These are phyloP conservation scores for Drosophila diplacantha DNA, from an alignment of 2,888 invertebrate genomes.

Conservation along the genomic window DNA sequence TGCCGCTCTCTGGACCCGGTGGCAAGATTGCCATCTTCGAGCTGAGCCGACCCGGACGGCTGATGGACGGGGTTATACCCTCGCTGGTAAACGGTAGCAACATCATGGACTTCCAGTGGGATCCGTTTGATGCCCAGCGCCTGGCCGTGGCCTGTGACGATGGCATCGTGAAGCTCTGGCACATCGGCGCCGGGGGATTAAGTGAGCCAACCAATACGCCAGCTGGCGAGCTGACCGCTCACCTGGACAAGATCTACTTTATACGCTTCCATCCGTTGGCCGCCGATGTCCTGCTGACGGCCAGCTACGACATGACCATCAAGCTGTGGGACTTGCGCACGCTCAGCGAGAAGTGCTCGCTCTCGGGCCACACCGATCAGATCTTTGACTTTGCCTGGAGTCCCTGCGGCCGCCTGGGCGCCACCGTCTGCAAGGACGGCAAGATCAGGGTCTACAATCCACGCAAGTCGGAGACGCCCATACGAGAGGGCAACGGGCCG, in stretches of 20 bases:
- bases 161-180: slow-evolving; percentile 89
- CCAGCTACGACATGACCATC: slow-evolving; percentile 93
- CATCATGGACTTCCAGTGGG: slow-evolving; percentile 96
- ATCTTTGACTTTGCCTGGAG: slow-evolving; percentile 97
- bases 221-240: slow-evolving; percentile 84
- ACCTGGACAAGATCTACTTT: slow-evolving; percentile 94
- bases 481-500: slow-evolving; percentile 89
- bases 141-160: slow-evolving; percentile 94
- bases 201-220: slow-evolving; percentile 89
- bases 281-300: slow-evolving; percentile 89
- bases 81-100: slow-evolving; percentile 93
- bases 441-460: slow-evolving; percentile 88
- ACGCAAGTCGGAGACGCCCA: slow-evolving; percentile 82
- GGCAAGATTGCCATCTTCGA: slow-evolving; percentile 93
- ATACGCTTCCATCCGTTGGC: slow-evolving; percentile 95
- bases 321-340: slow-evolving; percentile 90
- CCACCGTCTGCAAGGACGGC: slow-evolving; percentile 94
- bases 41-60: slow-evolving; percentile 85
- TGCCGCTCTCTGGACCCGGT: slow-evolving; percentile 93
- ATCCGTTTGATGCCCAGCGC: slow-evolving; percentile 89
- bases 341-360: slow-evolving; percentile 82
- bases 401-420: slow-evolving; percentile 90
- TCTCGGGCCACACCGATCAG: slow-evolving; percentile 88
- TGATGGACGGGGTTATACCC: slow-evolving; percentile 89
- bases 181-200: slow-evolving; percentile 83